phyloP scores from a whole-genome alignment of 2,888 invertebrate species.

The Standfussiana lucernea region DNA sequence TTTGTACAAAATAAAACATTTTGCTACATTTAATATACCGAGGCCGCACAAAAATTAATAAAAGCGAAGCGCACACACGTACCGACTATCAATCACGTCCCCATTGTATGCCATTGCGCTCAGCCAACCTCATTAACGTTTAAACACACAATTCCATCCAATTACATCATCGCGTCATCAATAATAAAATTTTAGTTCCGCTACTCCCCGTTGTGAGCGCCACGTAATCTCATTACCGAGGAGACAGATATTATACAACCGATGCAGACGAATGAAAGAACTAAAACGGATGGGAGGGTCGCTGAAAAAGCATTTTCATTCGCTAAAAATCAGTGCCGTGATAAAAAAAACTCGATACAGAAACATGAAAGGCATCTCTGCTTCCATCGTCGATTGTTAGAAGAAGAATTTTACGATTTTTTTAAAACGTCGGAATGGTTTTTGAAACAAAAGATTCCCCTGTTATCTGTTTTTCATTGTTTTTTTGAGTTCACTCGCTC shows the following conservation, averaged over 20 bases:
- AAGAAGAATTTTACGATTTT: slow-evolving; percentile 63
- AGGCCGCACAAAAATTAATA: slow-evolving; percentile 28
- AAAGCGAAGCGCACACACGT: slow-evolving; percentile 29
- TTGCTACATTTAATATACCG: background rate
- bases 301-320: slow-evolving; percentile 71
- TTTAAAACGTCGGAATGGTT: slow-evolving; percentile 64
- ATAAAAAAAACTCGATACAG: slow-evolving; percentile 68
- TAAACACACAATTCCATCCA: slow-evolving; percentile 63
- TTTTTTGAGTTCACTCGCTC: slow-evolving; percentile 59
- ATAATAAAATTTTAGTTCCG: slow-evolving; percentile 71
- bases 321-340: slow-evolving; percentile 72
- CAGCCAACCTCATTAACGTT: slow-evolving; percentile 65
- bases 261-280: slow-evolving; percentile 67
- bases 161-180: slow-evolving; percentile 66
- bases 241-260: slow-evolving; percentile 66
- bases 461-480: slow-evolving; percentile 64
- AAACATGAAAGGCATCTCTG: slow-evolving; percentile 68
- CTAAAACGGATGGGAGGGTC: slow-evolving; percentile 64
- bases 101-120: slow-evolving; percentile 61
- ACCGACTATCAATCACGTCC: slow-evolving; percentile 62
- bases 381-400: slow-evolving; percentile 63
- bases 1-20: background rate
- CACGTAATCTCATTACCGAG: slow-evolving; percentile 72
- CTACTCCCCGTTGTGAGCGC: slow-evolving; percentile 63
- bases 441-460: slow-evolving; percentile 65